Conservation (phyloP, 92 coral and sea anemone genomes). For the Actinostola sp. region DNA sequence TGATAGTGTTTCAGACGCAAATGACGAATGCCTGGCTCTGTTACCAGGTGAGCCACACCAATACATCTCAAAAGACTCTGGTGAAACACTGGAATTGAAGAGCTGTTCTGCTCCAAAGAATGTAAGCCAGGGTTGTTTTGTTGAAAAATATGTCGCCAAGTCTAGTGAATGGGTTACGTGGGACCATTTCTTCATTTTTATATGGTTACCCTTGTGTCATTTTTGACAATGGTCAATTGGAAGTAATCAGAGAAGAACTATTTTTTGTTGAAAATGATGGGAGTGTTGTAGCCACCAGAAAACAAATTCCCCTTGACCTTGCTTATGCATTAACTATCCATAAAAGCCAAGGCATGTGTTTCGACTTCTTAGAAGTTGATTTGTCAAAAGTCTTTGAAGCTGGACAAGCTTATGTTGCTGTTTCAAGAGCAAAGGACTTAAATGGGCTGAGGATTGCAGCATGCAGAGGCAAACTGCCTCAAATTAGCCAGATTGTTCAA, state of each 20-base stretch:
- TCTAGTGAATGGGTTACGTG: no score
- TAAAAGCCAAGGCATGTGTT: slow-evolving; percentile 39
- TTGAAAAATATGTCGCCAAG: no score
- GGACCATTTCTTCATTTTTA: no score
- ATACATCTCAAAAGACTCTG: slow-evolving; percentile 18
- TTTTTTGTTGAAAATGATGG: no score
- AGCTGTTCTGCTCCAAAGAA: slow-evolving; percentile 27
- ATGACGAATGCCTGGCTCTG: slow-evolving; percentile 26
- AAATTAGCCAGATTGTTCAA: no score
- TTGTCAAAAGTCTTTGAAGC: slow-evolving; percentile 31
- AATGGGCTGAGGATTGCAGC: no score
- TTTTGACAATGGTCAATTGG: no score
- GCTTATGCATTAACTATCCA: slow-evolving; percentile 40
- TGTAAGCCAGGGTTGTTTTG: no score
- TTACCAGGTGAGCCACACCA: slow-evolving; percentile 8
- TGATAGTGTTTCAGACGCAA: slow-evolving; percentile 28
- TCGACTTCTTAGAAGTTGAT: slow-evolving; percentile 28
- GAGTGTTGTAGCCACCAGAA: slow-evolving; percentile 13
- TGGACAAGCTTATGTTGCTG: slow-evolving; percentile 51
- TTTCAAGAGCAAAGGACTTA: slow-evolving; percentile 38
- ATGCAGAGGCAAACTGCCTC: no score
- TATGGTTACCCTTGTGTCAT: no score
- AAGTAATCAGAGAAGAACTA: no score
- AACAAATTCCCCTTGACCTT: slow-evolving; percentile 38
- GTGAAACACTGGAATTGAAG: neutral